These are phyloP conservation scores for Lacerta viridis DNA, from an alignment of 2,797 vertebrate species.

Conservation along the genomic window DNA sequence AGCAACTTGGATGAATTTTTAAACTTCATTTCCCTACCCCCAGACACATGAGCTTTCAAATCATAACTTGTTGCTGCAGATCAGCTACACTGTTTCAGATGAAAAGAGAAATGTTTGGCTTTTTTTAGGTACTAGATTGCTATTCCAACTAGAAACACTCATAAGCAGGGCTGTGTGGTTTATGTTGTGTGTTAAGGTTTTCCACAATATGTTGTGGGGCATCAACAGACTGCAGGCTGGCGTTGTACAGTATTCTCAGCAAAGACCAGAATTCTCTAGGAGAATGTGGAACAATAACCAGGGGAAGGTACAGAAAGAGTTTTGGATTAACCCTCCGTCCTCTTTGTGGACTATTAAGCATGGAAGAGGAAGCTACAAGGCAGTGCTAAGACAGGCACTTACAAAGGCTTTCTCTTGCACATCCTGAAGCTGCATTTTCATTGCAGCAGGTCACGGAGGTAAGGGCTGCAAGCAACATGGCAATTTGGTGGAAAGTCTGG, in stretches of 20 bases:
- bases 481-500: neutral
- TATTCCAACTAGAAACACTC: neutral
- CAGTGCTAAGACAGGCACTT: neutral
- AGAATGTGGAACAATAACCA: neutral
- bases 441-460: neutral
- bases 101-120: neutral
- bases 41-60: neutral
- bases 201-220: neutral
- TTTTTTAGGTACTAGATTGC: neutral
- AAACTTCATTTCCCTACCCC: neutral
- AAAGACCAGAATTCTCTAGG: neutral
- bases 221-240: neutral
- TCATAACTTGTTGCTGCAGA: neutral
- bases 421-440: neutral
- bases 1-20: conserved; percentile 1
- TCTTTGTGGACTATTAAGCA: neutral
- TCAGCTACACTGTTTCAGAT: conserved; percentile 3
- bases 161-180: neutral
- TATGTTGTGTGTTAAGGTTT: neutral
- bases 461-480: neutral
- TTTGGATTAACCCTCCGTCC: too few species aligned
- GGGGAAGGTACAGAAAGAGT: too few species aligned
- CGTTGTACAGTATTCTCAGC: neutral
- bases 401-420: neutral
- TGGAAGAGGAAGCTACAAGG: neutral